phyloP scores from a whole-genome alignment of 2,797 vertebrate genomes.

The Propithecus deckenii region DNA sequence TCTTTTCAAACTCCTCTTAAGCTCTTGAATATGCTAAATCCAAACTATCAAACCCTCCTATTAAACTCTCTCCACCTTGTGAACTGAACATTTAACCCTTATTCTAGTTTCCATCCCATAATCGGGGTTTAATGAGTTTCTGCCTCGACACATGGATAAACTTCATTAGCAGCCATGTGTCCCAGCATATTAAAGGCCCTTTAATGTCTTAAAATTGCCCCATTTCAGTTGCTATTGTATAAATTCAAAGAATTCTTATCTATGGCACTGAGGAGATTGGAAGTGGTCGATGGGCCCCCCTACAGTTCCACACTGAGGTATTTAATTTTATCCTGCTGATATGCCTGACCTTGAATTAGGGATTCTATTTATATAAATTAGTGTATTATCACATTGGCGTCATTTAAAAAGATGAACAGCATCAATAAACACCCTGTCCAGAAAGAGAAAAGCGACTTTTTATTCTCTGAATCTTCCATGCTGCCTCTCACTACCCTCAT shows the following conservation, averaged over 20 bases:
- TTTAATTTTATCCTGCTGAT: constrained; percentile 70
- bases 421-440: constrained; percentile 18
- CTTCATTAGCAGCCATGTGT: constrained; percentile 69
- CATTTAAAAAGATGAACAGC: constrained; percentile 53
- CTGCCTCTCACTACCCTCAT: neutral
- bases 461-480: neutral
- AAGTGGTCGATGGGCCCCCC: constrained; percentile 62
- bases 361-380: constrained; percentile 69
- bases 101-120: constrained; percentile 50
- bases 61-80: constrained; percentile 51
- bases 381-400: constrained; percentile 49
- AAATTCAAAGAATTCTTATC: constrained; percentile 71
- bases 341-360: constrained; percentile 70
- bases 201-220: constrained; percentile 71
- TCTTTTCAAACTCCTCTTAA: constrained; percentile 41
- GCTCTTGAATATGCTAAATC: constrained; percentile 33
- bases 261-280: constrained; percentile 30
- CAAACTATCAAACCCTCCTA: constrained; percentile 35
- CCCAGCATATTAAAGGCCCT: constrained; percentile 68
- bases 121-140: constrained; percentile 71
- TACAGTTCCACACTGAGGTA: constrained; percentile 43
- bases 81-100: constrained; percentile 62
- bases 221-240: constrained; percentile 64
- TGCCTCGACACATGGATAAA: constrained; percentile 68
- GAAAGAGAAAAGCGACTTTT: constrained; percentile 44